Evolutionary conservation across 1,140 invertebrate genomes (phyloP).

Genomic region (Lordiphosa collinella): DNA sequence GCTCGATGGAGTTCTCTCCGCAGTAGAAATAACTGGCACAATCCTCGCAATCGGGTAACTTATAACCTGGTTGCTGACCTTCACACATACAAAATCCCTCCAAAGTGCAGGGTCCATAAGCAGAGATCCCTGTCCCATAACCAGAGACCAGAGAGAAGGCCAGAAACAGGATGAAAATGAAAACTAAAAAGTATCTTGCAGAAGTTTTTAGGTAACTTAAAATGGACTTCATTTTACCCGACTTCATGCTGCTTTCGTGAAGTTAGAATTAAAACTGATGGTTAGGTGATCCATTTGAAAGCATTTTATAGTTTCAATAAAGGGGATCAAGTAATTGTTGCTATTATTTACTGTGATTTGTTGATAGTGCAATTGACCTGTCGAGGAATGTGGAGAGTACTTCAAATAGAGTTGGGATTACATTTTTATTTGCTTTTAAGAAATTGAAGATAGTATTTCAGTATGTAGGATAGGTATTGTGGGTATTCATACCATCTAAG

Average conservation of each 20-base stretch:
- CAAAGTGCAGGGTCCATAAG: background rate
- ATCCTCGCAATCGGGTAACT: constrained; percentile 39
- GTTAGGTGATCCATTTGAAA: background rate
- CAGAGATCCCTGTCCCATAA: background rate
- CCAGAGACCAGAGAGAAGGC: background rate
- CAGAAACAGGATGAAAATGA: constrained; percentile 4
- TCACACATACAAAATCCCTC: constrained; percentile 26
- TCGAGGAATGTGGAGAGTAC: background rate
- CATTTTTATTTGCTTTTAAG: constrained; percentile 7
- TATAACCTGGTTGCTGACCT: constrained; percentile 16
- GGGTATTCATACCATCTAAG: no score
- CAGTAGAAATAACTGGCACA: constrained; percentile 42
- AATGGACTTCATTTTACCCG: constrained; percentile 10
- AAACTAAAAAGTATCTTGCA: constrained; percentile 11
- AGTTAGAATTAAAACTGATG: constrained; percentile 5
- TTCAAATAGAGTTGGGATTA: background rate
- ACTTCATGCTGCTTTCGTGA: constrained; percentile 21
- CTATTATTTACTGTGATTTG: constrained; percentile 5
- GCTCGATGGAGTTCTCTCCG: background rate
- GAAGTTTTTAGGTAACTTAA: background rate
- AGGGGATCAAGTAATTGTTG: background rate
- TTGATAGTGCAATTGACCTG: constrained; percentile 31
- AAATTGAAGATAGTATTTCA: background rate
- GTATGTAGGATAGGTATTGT: no score
- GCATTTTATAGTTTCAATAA: constrained; percentile 20